Evolutionary conservation across 2,113 vertebrate species (phyloP), one percentile per base, ranked within the genome.

Genomic region (Eulacestoma nigropectus): DNA sequence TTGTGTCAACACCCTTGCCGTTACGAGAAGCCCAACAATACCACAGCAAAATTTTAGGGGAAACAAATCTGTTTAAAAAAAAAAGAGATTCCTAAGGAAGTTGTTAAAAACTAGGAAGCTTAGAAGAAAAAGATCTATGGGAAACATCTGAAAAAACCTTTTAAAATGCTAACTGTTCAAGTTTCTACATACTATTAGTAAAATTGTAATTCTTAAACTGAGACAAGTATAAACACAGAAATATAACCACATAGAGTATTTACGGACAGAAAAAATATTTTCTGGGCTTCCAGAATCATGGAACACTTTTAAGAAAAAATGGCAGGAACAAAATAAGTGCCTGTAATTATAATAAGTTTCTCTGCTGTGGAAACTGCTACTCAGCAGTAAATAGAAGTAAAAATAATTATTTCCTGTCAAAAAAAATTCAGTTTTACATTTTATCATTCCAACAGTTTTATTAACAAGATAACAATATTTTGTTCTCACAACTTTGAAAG

Each of bases 361-460:
- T 87, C 32, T 56, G 42, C 29, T 80, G 13, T 59, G 60, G 85
- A 94, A 94, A 82, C 29, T 44, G 41, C 53, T 90, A 52, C 35
- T 79, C 73, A 89, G 82, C 67, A 86, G 73, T 77, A 91, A 94
- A 60, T 29, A 55, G 35, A 85, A 92, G n/a, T 44, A 65, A 84
- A 94, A 96, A 92, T 65, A 72, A 87, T 91, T 91, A 76, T 93
- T 96, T 88, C 30, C 21, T 88, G 64, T 52, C 46, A 92, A 94
- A 91, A 95, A 94, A 93, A 5, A 46, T 47, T 87, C 64, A 87
- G 50, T 42, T 92, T 90, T 63, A 91, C 23, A 50, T 95, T 93
- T 94, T 91, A 96, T 95, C 85, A 84, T 95, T 91, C 21, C 13
- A 95, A 83, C 62, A 82, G 59, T 96, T 96, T 95, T 93, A 96